Evolutionary conservation across 1,140 invertebrate genomes (phyloP), one percentile per base, ranked within the genome.

Genomic region (Ctenoplectra terminalis): DNA sequence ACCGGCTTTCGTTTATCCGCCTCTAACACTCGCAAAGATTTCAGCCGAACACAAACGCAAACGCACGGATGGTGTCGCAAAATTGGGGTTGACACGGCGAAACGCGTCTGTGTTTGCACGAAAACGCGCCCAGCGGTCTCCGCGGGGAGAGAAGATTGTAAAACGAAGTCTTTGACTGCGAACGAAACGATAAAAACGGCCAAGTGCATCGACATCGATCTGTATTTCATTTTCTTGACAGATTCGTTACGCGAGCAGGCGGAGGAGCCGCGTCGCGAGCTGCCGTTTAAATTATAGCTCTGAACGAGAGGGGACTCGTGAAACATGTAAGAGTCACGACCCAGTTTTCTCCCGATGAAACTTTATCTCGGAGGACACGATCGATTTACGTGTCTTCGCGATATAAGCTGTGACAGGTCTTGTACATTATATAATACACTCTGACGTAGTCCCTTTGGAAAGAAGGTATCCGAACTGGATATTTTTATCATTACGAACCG

Each of bases 341-440:
- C 77, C 37, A 80, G 31, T 80, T 73, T 54, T 52, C 77, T 23
- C 23, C 13, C 66, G 56, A 64, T 80, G 77, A 52, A 71, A 80
- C 29, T 78, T 73, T 73, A 80, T 80, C 77, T 73, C 75, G 43
- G 11, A 6, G n/a, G 29, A 6, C 29, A 26, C 69, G 34, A 80
- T 80, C 77, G 70, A 80, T 80, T 80, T 46, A 73, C 70, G 58
- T 73, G 69, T 80, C 37, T 64, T 73, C 69, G 46, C 46, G 76
- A 72, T 61, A 72, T 7, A 63, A 72, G 13, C 26, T 37, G 34
- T n/a, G 70, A 52, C 69, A 34, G 46, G 17, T 63, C 34, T 72
- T 54, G 20, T 34, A 23, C 34, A 63, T 73, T 73, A 73, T 72
- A 15, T 54, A 63, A 80, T 23, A 2, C 37, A 29, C 29, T 54